phyloP scores from a whole-genome alignment of 2,888 invertebrate species.

The Unio pictorum region DNA sequence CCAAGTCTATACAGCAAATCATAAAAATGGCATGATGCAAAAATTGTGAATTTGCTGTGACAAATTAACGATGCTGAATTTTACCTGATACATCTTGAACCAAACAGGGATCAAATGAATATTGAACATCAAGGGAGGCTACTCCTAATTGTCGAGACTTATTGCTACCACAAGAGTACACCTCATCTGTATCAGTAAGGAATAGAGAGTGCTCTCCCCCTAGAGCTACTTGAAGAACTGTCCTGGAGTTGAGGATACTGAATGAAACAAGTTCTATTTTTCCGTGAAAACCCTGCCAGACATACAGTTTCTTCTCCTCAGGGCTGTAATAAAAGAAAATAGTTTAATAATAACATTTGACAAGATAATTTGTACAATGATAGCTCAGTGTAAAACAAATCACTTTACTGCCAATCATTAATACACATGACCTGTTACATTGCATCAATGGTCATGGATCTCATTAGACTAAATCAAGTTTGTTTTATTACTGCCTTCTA shows the following conservation, averaged over 20 bases:
- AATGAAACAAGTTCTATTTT: slow-evolving; percentile 49
- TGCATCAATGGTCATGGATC: no score
- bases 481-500: no score
- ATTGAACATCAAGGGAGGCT: slow-evolving; percentile 36
- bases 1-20: no score
- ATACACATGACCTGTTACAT: no score
- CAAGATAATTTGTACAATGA: not conserved
- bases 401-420: no score
- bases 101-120: slow-evolving; percentile 50
- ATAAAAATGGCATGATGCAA: no score
- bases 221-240: slow-evolving; percentile 50
- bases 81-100: slow-evolving; percentile 51
- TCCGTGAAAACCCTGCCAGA: slow-evolving; percentile 61
- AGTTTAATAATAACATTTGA: not conserved
- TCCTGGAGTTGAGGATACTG: slow-evolving; percentile 39
- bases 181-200: slow-evolving; percentile 56
- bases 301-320: slow-evolving; percentile 40
- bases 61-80: slow-evolving; percentile 1
- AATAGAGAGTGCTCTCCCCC: slow-evolving; percentile 63
- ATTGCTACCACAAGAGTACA: slow-evolving; percentile 65
- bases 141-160: slow-evolving; percentile 65
- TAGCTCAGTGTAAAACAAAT: not conserved
- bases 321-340: slow-evolving; percentile 28
- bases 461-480: no score
- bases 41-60: not conserved